Base-by-base conservation (phyloP, 2,888 invertebrate species). In the Polyommatus icarus region DNA sequence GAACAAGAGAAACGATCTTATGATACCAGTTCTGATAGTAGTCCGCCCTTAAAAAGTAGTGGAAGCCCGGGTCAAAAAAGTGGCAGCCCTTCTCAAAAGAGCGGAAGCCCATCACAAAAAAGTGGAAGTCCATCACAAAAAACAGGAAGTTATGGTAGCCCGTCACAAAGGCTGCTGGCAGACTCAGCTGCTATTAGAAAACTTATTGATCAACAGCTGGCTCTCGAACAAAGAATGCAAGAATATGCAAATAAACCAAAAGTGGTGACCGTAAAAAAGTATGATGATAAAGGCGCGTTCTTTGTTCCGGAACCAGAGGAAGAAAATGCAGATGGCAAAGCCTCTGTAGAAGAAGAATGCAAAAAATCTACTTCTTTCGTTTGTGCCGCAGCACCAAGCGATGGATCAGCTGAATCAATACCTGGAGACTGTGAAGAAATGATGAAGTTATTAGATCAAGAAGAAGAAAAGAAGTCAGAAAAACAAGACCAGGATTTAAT, bases 401-500 rank as follows among this genome's bases (percentile, higher is more conserved):
- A 93, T 76, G 94, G 93, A 12, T 93, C 94, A 72, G 94, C 92
- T 1, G 94, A 94, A 83, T 94, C 94, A 0, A 93, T 94, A 79
- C 93, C 94, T 90, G 96, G 92, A 92, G 96, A 85, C 87, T 96
- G 88, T 90, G 96, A 86, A 90, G 95, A 88, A 91, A 95, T 86
- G 95, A 95, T 89, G 95, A 95, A 90, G 93, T 90, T 91, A 81
- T 90, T 88, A 86, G 95, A 88, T 84, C 95, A 87, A 94, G 96
- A 90, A 94, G 91, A 93, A 79, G 96, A 90, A 94, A 91, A 93
- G 79, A 90, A 90, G 80, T 85, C 88, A 12, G 88, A 88, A 71
- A 84, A 87, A 80, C 82, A 83, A 77, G 77, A 79, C 32, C 79
- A 81, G 18, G 61, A 77, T 76, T 77, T 85, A 24, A 84, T 87